Conservation (phyloP, 2,113 vertebrate genomes). For the Craseonycteris thonglongyai region DNA sequence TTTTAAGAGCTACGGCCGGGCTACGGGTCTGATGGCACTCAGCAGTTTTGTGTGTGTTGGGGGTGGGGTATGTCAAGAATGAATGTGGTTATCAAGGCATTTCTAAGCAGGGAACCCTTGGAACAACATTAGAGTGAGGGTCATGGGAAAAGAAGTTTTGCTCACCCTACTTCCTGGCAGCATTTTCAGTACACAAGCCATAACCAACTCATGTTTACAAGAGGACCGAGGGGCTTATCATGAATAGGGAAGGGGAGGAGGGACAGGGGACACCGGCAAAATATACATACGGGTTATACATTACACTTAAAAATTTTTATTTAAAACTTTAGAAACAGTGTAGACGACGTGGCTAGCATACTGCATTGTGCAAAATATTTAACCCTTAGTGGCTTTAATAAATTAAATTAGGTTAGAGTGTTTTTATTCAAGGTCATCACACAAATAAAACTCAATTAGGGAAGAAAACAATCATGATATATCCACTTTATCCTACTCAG, state of each 20-base stretch:
- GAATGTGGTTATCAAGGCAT: conserved; percentile 81
- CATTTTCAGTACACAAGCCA: conserved; percentile 71
- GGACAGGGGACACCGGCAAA: neutral
- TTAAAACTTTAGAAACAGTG: conserved; percentile 63
- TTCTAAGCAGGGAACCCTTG: conserved; percentile 80
- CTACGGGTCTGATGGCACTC: conserved; percentile 20
- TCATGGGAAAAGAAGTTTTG: conserved; percentile 84
- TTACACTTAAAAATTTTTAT: neutral
- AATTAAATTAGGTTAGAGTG: conserved; percentile 38
- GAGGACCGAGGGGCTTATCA: conserved; percentile 37
- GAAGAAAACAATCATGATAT: neutral
- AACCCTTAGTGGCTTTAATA: conserved; percentile 26
- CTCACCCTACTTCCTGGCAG: conserved; percentile 84
- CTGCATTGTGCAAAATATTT: neutral
- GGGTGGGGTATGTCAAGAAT: conserved; percentile 79
- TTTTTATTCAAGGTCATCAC: conserved; percentile 66
- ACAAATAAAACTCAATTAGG: conserved; percentile 39
- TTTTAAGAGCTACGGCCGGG: conserved; percentile 39
- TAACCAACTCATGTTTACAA: conserved; percentile 73
- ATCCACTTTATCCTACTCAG: neutral
- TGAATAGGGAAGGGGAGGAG: neutral
- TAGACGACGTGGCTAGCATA: conserved; percentile 54
- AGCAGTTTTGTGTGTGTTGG: conserved; percentile 28
- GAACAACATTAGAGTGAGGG: conserved; percentile 83
- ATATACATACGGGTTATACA: neutral